Evolutionary conservation across 1,140 invertebrate genomes (phyloP).

Genomic region (Anastrepha ludens): DNA sequence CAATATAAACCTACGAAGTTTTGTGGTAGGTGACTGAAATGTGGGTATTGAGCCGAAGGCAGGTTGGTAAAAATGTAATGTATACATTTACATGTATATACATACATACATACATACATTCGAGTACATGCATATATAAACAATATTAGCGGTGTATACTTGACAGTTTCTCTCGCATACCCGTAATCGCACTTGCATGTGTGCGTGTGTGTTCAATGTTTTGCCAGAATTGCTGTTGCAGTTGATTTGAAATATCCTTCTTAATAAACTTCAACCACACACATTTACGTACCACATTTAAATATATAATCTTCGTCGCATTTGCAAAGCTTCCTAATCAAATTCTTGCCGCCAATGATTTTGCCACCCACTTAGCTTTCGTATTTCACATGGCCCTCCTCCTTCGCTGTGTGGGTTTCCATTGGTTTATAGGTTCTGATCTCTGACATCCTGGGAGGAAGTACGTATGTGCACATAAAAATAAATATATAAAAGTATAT

Average conservation of each 20-base stretch:
- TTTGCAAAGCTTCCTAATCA: constrained; percentile 29
- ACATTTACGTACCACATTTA: background rate
- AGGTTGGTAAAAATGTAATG: background rate
- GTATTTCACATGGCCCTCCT: background rate
- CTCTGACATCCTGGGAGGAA: background rate
- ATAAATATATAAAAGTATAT: background rate
- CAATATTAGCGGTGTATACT: too few relatives aligned
- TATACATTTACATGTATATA: too few relatives aligned
- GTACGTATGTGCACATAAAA: background rate
- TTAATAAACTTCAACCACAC: background rate
- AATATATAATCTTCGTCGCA: background rate
- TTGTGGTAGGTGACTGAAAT: background rate
- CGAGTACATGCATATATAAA: background rate
- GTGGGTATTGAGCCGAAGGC: background rate
- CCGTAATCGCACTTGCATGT: background rate
- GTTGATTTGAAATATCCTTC: background rate
- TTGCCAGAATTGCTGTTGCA: background rate
- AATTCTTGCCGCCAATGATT: background rate
- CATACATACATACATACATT: background rate
- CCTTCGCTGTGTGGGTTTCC: background rate
- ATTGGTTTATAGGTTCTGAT: background rate
- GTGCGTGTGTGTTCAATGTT: background rate
- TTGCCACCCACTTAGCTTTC: background rate
- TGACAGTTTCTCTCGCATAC: too few relatives aligned
- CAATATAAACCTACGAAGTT: background rate